Evolutionary conservation across 2,797 vertebrate genomes (phyloP), one percentile per base, ranked within the genome.

Genomic region (Buceros bicornis): DNA sequence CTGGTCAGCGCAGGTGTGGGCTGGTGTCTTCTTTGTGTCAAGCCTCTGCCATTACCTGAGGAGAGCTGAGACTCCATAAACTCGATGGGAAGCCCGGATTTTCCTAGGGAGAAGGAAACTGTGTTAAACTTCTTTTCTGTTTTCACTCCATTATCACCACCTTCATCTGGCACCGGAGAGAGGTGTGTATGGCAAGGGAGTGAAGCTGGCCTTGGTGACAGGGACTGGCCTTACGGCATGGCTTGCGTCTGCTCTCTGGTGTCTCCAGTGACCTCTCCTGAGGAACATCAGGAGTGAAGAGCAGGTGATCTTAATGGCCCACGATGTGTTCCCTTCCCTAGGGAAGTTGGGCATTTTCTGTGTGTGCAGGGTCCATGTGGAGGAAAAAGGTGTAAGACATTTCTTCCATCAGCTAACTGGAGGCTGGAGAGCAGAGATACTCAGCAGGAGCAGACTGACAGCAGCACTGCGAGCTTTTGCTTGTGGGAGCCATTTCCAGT

Each of bases 1-100:
- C 40, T 0, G 0, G 31, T 16, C 24, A 10, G 0, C 5, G 43
- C 0, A 1, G 28, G 20, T 5, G 18, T 45, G 35, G 21, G 42
- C 35, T 40, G 14, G 7, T 31, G 25, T 28, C 22, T 0, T 56
- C 16, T 40, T 29, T 0, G 4, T 12, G 20, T n/a, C n/a, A 2
- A 16, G 25, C 15, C 29, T 16, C 1, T 22, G 54, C 25, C 29
- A 18, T 2, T 7, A 51, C 51, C 26, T 11, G 5, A 40, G 51
- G 57, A 33, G 19, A 26, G 18, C 45, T 29, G 57, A 25, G 51
- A 8, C 45, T 48, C 33, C 7, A 2, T 8, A 4, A 10, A 10
- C 26, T 53, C 5, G 1, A 16, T 21, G 48, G n/a, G 20, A 54
- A 28, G 22, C 5, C n/a, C 56, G 53, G 25, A 5, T 51, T 76